Conservation (phyloP, 2,797 vertebrate species). For the Denticeps clupeoides region DNA sequence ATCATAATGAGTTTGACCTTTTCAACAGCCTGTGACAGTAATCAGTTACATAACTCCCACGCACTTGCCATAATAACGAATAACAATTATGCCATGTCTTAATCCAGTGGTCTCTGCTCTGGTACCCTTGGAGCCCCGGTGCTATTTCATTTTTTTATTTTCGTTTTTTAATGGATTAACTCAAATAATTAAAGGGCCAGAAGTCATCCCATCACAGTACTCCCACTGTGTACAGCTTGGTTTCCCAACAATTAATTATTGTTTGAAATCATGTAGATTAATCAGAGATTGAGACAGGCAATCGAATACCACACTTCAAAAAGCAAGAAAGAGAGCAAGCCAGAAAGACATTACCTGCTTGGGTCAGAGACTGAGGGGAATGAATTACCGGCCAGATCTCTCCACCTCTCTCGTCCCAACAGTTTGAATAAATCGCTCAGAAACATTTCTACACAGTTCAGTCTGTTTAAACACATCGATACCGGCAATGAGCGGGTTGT, state of each 20-base stretch:
- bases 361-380: too few species aligned
- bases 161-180: constrained; percentile 44
- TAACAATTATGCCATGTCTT: constrained; percentile 42
- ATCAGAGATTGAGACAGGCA: constrained; percentile 31
- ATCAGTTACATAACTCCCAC: constrained; percentile 30
- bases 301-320: constrained; percentile 3
- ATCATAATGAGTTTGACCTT: constrained; percentile 60
- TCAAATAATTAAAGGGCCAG: constrained; percentile 47
- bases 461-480: constrained; percentile 61
- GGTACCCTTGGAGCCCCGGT: background rate
- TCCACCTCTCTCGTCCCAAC: too few species aligned
- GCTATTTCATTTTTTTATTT: constrained; percentile 9
- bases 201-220: constrained; percentile 39
- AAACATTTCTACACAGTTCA: constrained; percentile 25
- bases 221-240: constrained; percentile 35
- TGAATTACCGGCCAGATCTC: too few species aligned
- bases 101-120: constrained; percentile 39
- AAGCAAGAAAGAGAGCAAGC: background rate
- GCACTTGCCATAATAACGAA: constrained; percentile 38
- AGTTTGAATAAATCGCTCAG: too few species aligned
- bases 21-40: constrained; percentile 38
- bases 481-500: constrained; percentile 54
- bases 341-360: constrained; percentile 17
- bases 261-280: constrained; percentile 44
- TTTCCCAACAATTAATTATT: constrained; percentile 39